Conservation (phyloP, 2,797 vertebrate species). For the Kryptolebias ocellatus region DNA sequence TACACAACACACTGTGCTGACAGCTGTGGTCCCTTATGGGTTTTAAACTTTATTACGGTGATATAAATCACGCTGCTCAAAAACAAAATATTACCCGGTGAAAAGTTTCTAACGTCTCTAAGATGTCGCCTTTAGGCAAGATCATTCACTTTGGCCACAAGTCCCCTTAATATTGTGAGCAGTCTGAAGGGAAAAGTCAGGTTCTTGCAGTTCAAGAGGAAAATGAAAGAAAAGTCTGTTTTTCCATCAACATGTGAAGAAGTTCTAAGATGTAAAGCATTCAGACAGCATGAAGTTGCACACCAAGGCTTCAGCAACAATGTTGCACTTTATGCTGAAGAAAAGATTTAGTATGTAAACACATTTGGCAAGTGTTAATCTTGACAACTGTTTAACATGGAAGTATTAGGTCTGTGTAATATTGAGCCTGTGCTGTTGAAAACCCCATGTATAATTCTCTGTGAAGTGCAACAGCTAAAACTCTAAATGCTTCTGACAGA, state of each 20-base stretch:
- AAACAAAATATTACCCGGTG: constrained; percentile 47
- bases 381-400: constrained; percentile 83
- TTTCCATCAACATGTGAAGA: constrained; percentile 50
- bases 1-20: constrained; percentile 43
- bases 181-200: constrained; percentile 31
- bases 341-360: constrained; percentile 69
- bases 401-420: constrained; percentile 73
- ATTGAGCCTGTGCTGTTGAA: constrained; percentile 72
- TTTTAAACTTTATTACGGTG: constrained; percentile 64
- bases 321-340: constrained; percentile 52
- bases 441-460: constrained; percentile 82
- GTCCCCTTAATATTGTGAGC: constrained; percentile 62
- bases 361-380: constrained; percentile 78
- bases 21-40: constrained; percentile 52
- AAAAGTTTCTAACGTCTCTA: constrained; percentile 59
- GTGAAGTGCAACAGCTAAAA: constrained; percentile 78
- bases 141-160: constrained; percentile 64
- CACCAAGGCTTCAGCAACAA: constrained; percentile 50
- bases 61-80: constrained; percentile 63
- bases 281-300: constrained; percentile 52
- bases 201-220: constrained; percentile 26
- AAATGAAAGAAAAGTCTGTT: constrained; percentile 56
- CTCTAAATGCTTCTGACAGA: constrained; percentile 81
- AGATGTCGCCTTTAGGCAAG: constrained; percentile 62
- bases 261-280: constrained; percentile 48